Evolutionary conservation across 2,888 invertebrate genomes (phyloP).

Genomic region (Xestia ashworthii): DNA sequence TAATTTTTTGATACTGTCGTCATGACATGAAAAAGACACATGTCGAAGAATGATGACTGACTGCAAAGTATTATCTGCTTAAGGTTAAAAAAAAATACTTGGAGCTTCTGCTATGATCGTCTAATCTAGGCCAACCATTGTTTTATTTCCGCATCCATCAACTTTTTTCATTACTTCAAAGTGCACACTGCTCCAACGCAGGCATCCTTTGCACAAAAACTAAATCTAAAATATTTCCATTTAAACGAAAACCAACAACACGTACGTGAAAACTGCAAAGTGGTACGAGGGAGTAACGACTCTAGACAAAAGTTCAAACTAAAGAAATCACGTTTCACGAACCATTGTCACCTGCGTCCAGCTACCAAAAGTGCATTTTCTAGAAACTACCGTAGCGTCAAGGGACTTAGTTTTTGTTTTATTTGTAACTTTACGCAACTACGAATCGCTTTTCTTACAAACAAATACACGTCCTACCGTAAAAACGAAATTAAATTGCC

Average conservation of each 20-base stretch:
- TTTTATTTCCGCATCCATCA: slow-evolving; percentile 42
- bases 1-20: too few species aligned
- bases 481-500: slow-evolving; percentile 59
- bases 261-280: slow-evolving; percentile 67
- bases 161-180: slow-evolving; percentile 51
- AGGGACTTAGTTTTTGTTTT: slow-evolving; percentile 54
- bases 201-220: slow-evolving; percentile 35
- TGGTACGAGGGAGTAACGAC: slow-evolving; percentile 64
- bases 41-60: too few species aligned
- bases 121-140: slow-evolving; percentile 43
- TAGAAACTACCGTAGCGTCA: slow-evolving; percentile 62
- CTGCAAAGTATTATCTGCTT: too few species aligned
- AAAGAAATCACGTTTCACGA: slow-evolving; percentile 70
- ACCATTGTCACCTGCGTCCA: slow-evolving; percentile 78
- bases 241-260: slow-evolving; percentile 56
- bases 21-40: too few species aligned
- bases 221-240: slow-evolving; percentile 54
- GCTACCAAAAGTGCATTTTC: slow-evolving; percentile 71
- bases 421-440: slow-evolving; percentile 40
- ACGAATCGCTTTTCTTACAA: slow-evolving; percentile 54
- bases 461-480: slow-evolving; percentile 59
- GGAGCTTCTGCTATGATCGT: not conserved
- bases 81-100: slow-evolving; percentile 21
- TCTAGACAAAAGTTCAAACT: slow-evolving; percentile 68
- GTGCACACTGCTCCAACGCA: slow-evolving; percentile 37